Base-by-base conservation (phyloP, 1,140 invertebrate species). In the Oscheius sp. region DNA sequence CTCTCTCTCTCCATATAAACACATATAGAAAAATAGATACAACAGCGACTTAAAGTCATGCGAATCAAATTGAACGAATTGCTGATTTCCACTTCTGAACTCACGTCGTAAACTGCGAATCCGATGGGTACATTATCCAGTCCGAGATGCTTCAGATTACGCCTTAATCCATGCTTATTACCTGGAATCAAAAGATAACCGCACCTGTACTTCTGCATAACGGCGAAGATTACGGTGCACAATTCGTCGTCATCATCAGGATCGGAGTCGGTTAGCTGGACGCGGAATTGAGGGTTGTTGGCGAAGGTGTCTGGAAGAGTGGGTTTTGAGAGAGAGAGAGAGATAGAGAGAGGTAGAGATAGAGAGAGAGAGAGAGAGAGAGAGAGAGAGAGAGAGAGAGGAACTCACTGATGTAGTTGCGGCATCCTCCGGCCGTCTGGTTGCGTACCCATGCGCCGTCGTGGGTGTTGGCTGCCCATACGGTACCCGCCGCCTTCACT, bases 351-450 rank as follows among this genome's bases (percentile, higher is more conserved):
- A n/a, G n/a, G n/a, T n/a, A n/a, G n/a, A n/a, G n/a, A n/a, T n/a
- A n/a, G n/a, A n/a, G n/a, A n/a, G n/a, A n/a, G n/a, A n/a, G n/a
- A n/a, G n/a, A n/a, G n/a, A n/a, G n/a, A n/a, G n/a, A n/a, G n/a
- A n/a, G n/a, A n/a, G n/a, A n/a, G n/a, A n/a, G n/a, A n/a, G n/a
- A n/a, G n/a, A n/a, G n/a, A n/a, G n/a, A n/a, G n/a, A n/a, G n/a
- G n/a, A 31, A 69, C 46, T 52, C 29, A 46, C 91, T 89, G 74
- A 97, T 86, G 85, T 91, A 94, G 86, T 99, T 99, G 80, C 96
- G 90, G 85, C 96, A 99, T n/a, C 96, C 96, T 32, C 96, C 96
- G 34, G 95, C 95, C 15, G 93, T 96, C 1, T 93, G 91, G 20
- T 93, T 85, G 18, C 79, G 85, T 1, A 93, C 91, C 96, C 96